A percentile compares a stretch with the other conserved stretches of the same genome.
These are phyloP conservation scores for Anas bahamensis DNA, from an alignment of 2,797 vertebrate species.

Conservation along the genomic window DNA sequence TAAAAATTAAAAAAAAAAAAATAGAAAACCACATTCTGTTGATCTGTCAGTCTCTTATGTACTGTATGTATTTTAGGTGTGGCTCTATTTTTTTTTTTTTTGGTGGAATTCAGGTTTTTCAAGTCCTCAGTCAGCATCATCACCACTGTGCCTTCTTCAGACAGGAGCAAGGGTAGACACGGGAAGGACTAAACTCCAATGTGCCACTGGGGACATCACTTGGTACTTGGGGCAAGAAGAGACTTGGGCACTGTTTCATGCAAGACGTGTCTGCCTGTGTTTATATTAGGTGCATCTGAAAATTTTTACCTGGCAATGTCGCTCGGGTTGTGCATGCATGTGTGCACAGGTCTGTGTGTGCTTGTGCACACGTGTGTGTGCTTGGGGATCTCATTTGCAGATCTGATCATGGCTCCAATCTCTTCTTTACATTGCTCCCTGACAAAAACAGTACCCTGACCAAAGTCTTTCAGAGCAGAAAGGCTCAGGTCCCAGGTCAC, in stretches of 20 bases:
- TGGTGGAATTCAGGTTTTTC: neutral
- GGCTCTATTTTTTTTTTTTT: neutral
- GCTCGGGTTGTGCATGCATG: neutral
- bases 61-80: neutral
- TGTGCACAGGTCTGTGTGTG: neutral
- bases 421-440: neutral
- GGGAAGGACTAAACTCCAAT: neutral
- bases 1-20: neutral
- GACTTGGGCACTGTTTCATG: neutral
- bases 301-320: neutral
- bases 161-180: neutral
- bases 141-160: neutral
- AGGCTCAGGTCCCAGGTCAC: neutral
- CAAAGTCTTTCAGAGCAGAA: neutral
- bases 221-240: neutral
- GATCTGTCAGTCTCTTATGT: neutral
- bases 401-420: neutral
- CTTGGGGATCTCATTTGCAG: neutral
- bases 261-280: neutral
- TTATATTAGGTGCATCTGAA: neutral
- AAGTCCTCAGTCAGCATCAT: neutral
- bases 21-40: neutral
- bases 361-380: no score
- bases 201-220: neutral
- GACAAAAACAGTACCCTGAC: neutral